Base-by-base conservation (phyloP, 2,888 invertebrate genomes). In the Lithosia quadra region DNA sequence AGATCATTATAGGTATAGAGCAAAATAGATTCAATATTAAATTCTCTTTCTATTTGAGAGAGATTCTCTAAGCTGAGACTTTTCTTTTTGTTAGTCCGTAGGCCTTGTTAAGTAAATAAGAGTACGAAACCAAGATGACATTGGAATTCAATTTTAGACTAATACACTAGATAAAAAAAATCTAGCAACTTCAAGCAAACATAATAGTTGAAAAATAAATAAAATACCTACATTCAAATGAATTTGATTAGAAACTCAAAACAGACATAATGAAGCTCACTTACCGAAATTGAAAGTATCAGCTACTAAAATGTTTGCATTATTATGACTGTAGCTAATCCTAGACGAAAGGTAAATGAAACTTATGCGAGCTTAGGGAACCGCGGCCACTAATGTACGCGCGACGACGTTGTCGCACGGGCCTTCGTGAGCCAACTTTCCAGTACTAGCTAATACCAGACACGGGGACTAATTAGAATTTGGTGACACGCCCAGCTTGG, bases 401-500 rank as follows among this genome's bases (percentile, higher is more conserved):
- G 65, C 57, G n/a, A 64, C 72, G 77, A 64, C 72, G 77, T 81
- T 84, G 78, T 83, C 83, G 81, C 81, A 74, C 71, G 36, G 34
- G 34, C 33, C 80, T 81, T 85, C 88, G 86, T 87, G 87, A 85
- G 88, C 83, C 82, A 83, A 72, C 60, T 74, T 78, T 74, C 78
- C 88, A 85, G 94, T 94, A 76, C 94, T 90, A 90, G 89, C 90
- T 91, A 86, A 90, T 87, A 84, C 93, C 94, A 91, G 94, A 90
- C 93, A 94, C 94, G 90, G 88, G 74, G 84, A 88, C 90, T 93
- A 94, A 95, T 95, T 95, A 95, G 90, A 94, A 93, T 92, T 91
- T 90, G 90, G 91, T 90, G 92, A 92, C 94, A 94, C 92, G 93
- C 90, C 91, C 86, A 72, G 78, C 81, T 73, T 65, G 76, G 79